These are phyloP conservation scores for Polymixis lichenea DNA, from an alignment of 2,888 invertebrate species.

Conservation along the genomic window DNA sequence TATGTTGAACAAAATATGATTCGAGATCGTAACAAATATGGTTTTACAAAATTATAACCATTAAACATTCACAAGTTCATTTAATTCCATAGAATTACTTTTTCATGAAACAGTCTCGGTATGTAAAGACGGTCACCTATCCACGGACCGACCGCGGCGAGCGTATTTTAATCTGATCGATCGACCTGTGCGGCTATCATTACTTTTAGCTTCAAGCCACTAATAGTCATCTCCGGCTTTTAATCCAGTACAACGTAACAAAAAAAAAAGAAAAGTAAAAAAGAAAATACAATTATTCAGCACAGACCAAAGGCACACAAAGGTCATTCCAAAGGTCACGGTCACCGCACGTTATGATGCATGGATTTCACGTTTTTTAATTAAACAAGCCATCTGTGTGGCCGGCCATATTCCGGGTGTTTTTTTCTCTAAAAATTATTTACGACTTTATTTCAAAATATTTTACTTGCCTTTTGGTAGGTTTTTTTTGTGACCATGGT, in stretches of 20 bases:
- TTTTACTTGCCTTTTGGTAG: constrained; percentile 12
- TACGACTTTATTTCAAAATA: constrained; percentile 53
- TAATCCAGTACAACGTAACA: neutral
- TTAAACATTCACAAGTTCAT: too few species aligned
- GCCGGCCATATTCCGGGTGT: constrained; percentile 19
- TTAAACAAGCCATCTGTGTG: constrained; percentile 56
- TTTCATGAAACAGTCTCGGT: too few species aligned
- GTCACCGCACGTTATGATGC: constrained; percentile 45
- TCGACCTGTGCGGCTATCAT: neutral
- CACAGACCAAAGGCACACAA: neutral
- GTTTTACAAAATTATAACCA: too few species aligned
- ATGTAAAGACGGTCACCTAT: neutral
- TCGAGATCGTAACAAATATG: too few species aligned
- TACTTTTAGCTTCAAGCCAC: neutral
- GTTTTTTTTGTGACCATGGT: neutral
- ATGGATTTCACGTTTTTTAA: constrained; percentile 53
- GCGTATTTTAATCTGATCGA: neutral
- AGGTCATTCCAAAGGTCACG: constrained; percentile 30
- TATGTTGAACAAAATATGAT: too few species aligned
- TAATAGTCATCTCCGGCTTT: neutral
- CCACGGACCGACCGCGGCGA: neutral
- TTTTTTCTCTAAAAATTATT: constrained; percentile 50
- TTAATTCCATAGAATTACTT: too few species aligned
- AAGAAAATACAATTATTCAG: too few species aligned
- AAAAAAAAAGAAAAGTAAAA: too few species aligned